Evolutionary conservation across 2,888 invertebrate species (phyloP).

Genomic region (Halictus ligatus): DNA sequence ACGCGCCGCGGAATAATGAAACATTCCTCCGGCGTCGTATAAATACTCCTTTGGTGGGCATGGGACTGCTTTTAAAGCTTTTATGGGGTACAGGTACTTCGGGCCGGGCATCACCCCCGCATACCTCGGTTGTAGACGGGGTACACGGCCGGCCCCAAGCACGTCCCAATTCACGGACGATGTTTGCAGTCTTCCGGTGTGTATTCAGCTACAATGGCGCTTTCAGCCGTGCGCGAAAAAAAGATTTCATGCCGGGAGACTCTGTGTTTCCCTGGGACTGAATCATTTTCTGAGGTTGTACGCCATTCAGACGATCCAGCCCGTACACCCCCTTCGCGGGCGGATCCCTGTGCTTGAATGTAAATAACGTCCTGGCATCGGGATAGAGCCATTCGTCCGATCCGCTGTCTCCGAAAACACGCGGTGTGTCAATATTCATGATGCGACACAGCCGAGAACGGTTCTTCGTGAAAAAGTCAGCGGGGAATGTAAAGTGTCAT

Average conservation of each 20-base stretch:
- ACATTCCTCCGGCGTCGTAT: conserved; percentile 30
- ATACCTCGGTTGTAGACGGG: not conserved
- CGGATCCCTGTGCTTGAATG: conserved; percentile 4
- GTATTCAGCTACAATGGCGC: conserved; percentile 17
- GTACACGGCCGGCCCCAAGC: conserved; percentile 4
- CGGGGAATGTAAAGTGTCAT: not conserved
- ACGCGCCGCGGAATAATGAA: conserved; percentile 32
- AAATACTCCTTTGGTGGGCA: conserved; percentile 50
- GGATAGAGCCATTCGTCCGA: not conserved
- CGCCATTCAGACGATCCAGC: not conserved
- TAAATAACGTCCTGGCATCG: conserved; percentile 7
- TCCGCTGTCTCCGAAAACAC: not conserved
- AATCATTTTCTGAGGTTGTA: conserved; percentile 4
- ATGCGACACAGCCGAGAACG: not conserved
- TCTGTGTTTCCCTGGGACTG: not conserved
- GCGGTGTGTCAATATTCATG: not conserved
- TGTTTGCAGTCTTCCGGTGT: conserved; percentile 10
- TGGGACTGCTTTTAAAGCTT: conserved; percentile 61
- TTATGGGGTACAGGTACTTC: conserved; percentile 51
- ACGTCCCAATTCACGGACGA: conserved; percentile 22
- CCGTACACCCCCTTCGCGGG: not conserved
- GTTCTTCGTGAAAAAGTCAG: not conserved
- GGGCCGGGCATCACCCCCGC: conserved; percentile 16
- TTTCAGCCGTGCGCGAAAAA: conserved; percentile 19
- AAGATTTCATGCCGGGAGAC: conserved; percentile 4